Evolutionary conservation across 2,797 vertebrate species (phyloP).

Genomic region (Intellagama lesueurii): DNA sequence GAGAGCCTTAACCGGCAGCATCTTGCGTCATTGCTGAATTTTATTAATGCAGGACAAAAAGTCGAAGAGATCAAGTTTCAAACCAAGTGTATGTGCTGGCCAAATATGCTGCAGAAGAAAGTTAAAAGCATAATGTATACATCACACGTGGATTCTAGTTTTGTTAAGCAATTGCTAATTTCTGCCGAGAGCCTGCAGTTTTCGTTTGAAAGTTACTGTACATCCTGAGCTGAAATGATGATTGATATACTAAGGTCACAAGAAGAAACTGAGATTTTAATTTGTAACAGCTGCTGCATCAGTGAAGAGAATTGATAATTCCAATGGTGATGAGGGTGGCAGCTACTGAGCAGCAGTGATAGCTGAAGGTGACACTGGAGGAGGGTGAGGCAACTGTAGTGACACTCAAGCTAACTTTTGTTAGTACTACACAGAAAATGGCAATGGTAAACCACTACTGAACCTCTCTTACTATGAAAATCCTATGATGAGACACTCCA

Average conservation of each 20-base stretch:
- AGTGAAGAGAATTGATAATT: too few species aligned
- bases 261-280: neutral
- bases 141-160: neutral
- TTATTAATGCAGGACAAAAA: neutral
- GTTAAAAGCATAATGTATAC: neutral
- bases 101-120: neutral
- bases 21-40: neutral
- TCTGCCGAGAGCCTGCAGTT: neutral
- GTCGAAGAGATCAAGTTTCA: neutral
- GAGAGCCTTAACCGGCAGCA: neutral
- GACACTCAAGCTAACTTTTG: too few species aligned
- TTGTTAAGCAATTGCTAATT: neutral
- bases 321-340: too few species aligned
- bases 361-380: too few species aligned
- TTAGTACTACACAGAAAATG: too few species aligned
- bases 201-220: slow-evolving; percentile 3
- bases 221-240: neutral
- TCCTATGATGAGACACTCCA: too few species aligned
- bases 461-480: too few species aligned
- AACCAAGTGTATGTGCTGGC: neutral
- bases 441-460: too few species aligned
- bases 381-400: too few species aligned
- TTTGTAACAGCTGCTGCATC: too few species aligned
- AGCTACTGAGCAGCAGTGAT: too few species aligned
- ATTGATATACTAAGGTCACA: neutral